Base-by-base conservation (phyloP, 2,888 invertebrate genomes). In the Dendrolimus pini region DNA sequence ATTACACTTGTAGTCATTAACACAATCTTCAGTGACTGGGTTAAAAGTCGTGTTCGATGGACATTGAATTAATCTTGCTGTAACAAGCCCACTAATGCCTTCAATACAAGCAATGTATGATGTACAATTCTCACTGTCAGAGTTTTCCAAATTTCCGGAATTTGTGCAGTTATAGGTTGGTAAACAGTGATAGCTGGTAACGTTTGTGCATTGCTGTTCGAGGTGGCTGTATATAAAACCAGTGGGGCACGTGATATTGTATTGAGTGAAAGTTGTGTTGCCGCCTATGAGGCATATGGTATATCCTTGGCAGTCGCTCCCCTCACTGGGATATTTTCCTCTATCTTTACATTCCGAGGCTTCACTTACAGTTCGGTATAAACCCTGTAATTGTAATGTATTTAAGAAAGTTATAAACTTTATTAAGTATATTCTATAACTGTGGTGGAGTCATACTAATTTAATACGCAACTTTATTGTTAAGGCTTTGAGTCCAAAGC, bases 181-280 rank as follows among this genome's bases (percentile, higher is more conserved):
- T 41, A 72, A 64, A 63, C 89, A 90, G 60, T 73, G 67, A 63
- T 88, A 89, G 54, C 69, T 72, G 0, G 86, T 81, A 9, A 78
- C 71, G 56, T 85, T 87, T 1, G 86, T 85, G 65, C 89, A 90
- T 56, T 82, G 77, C 55, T 69, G 70, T 58, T 84, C 82, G 52
- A 79, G 54, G 61, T 89, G 86, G 60, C 82, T 86, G 69, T 81
- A 89, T 7, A 82, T 70, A 54, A 80, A 83, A 54, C 78, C 74
- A 13, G 74, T 64, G 0, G 90, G 89, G 59, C 90, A 90, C 1
- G 69, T 67, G 1, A 89, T 75, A 60, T 83, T 78, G 67, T 83
- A 80, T 53, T 82, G 77, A 1, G 77, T 77, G 62, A 78, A 86
- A 12, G 70, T 74, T 2, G 65, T 67, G 1, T 71, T 64, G 1